These are phyloP conservation scores for Lasioglossum marginatum DNA, from an alignment of 2,888 invertebrate species.

Conservation along the genomic window DNA sequence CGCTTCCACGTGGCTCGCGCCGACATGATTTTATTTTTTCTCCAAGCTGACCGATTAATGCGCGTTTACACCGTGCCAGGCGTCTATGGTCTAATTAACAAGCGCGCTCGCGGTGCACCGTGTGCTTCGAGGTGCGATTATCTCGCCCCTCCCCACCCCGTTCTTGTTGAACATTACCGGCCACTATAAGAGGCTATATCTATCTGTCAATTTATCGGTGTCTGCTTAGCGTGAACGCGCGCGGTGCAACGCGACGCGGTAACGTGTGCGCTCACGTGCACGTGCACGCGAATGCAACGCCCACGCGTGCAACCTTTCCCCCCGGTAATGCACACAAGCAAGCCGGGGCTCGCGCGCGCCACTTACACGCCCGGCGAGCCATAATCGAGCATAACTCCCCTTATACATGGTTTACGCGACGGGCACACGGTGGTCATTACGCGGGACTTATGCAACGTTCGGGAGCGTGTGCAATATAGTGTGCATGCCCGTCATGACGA, in stretches of 20 bases:
- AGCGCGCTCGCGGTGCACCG: constrained; percentile 12
- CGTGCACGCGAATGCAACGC: constrained; percentile 46
- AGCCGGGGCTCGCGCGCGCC: constrained; percentile 30
- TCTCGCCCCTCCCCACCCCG: constrained; percentile 22
- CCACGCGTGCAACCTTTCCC: constrained; percentile 48
- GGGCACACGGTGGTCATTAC: constrained; percentile 51
- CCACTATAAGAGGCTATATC: constrained; percentile 33
- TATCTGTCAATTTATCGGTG: constrained; percentile 66
- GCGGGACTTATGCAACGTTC: constrained; percentile 54
- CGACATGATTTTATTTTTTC: constrained; percentile 25
- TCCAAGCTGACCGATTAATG: constrained; percentile 36
- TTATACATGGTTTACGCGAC: constrained; percentile 46
- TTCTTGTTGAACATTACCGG: neutral
- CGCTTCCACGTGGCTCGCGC: constrained; percentile 26
- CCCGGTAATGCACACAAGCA: constrained; percentile 37
- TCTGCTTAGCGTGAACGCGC: constrained; percentile 53
- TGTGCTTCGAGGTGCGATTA: constrained; percentile 59
- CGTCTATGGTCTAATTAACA: constrained; percentile 57
- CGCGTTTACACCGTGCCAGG: constrained; percentile 35
- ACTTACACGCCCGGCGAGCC: constrained; percentile 51
- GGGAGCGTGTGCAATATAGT: constrained; percentile 19
- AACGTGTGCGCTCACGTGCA: constrained; percentile 43
- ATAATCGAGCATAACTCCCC: constrained; percentile 61
- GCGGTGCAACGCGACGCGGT: neutral
- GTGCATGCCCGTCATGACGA: constrained; percentile 10